Evolutionary conservation across 2,113 vertebrate species (phyloP).

Genomic region (Talpa occidentalis): DNA sequence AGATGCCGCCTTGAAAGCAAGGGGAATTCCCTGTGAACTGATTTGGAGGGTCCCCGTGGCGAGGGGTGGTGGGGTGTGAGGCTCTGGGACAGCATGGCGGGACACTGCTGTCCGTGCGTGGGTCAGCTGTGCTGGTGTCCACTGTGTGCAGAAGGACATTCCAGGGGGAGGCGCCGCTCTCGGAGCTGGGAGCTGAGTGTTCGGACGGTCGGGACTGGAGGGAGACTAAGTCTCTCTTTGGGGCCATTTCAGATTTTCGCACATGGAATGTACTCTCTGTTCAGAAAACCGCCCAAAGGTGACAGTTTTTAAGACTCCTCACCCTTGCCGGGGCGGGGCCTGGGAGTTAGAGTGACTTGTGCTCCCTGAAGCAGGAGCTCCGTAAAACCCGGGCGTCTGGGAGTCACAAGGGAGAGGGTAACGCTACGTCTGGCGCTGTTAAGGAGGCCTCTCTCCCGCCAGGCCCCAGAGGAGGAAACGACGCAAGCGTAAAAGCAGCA

Average conservation of each 20-base stretch:
- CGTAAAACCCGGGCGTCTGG: neutral
- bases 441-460: no score
- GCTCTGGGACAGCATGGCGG: neutral
- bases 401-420: neutral
- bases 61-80: neutral
- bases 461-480: neutral
- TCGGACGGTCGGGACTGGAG: neutral
- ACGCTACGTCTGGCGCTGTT: neutral
- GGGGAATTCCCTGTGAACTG: neutral
- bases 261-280: neutral
- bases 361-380: neutral
- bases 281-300: neutral
- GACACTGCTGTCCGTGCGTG: no score
- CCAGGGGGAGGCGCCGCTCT: neutral
- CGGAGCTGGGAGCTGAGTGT: rapidly evolving
- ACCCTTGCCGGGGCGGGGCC: neutral
- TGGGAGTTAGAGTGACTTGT: neutral
- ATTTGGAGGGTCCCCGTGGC: neutral
- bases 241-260: neutral
- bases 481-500: neutral
- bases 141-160: neutral
- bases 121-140: rapidly evolving
- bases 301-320: neutral
- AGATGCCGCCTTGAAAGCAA: neutral
- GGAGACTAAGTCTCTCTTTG: neutral